A percentile compares a stretch with the other conserved stretches of the same genome.
These are phyloP conservation scores for Orchesellides sinensis DNA, from an alignment of 2,888 invertebrate genomes.

Conservation along the genomic window DNA sequence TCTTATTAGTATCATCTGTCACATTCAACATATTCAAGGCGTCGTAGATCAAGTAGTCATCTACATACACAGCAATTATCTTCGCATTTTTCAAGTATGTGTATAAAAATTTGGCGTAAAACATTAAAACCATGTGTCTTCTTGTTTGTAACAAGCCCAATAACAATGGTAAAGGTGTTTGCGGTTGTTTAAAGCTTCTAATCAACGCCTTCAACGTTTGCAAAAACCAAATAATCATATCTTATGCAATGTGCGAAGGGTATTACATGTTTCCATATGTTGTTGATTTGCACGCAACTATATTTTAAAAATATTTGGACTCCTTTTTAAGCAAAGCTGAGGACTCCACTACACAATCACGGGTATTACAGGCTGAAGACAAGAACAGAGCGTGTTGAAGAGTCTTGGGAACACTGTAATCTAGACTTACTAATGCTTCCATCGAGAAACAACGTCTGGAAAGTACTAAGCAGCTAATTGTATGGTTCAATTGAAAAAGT, in stretches of 20 bases:
- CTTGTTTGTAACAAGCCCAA: slow-evolving; percentile 42
- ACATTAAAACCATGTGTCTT: slow-evolving; percentile 35
- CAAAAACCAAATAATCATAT: slow-evolving; percentile 5
- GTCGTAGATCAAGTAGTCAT: slow-evolving; percentile 2
- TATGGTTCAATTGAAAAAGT: no score
- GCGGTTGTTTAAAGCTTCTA: slow-evolving; percentile 27
- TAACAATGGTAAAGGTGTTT: slow-evolving; percentile 23
- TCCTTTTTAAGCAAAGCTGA: no score
- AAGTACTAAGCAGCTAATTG: no score
- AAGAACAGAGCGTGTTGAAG: no score
- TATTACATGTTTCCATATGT: slow-evolving; percentile 19
- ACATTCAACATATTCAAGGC: slow-evolving; percentile 22
- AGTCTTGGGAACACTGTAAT: no score
- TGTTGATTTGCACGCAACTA: slow-evolving; percentile 23
- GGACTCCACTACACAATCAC: no score
- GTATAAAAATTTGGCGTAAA: slow-evolving; percentile 29
- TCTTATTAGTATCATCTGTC: slow-evolving; percentile 40
- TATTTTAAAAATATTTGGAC: no score
- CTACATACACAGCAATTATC: slow-evolving; percentile 20
- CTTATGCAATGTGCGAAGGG: background rate
- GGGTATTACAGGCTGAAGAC: no score
- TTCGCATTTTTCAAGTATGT: slow-evolving; percentile 42
- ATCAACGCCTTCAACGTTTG: slow-evolving; percentile 39
- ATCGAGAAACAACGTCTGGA: no score
- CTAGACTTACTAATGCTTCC: no score